Conservation (phyloP, 2,888 invertebrate genomes). For the Theretra japonica region DNA sequence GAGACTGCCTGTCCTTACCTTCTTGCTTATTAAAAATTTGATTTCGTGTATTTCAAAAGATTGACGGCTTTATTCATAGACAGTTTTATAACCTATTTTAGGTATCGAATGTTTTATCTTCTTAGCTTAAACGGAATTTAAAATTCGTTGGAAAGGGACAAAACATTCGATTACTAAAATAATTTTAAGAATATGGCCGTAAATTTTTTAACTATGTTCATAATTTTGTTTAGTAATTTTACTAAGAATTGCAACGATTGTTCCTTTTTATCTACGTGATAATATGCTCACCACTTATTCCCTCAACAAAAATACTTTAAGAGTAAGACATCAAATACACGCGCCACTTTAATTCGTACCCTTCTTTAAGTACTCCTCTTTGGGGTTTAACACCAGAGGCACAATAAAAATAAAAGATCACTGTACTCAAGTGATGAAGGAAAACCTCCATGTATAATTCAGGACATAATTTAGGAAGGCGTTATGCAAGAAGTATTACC, state of each 20-base stretch:
- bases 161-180: no score
- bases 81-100: no score
- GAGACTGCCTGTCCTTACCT: no score
- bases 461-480: conserved; percentile 41
- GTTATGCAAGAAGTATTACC: background rate
- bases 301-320: background rate
- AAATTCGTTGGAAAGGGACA: no score
- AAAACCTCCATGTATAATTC: conserved; percentile 51
- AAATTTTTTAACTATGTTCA: no score
- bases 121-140: no score
- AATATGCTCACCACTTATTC: background rate
- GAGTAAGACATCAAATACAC: conserved; percentile 12
- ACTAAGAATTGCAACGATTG: background rate
- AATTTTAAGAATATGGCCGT: no score
- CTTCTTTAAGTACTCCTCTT: conserved; percentile 31
- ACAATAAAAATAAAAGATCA: conserved; percentile 60
- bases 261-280: background rate
- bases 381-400: conserved; percentile 42
- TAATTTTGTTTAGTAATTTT: no score
- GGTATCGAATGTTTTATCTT: no score
- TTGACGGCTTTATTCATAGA: no score
- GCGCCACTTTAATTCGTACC: conserved; percentile 42
- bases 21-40: no score
- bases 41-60: no score
- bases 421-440: conserved; percentile 47